Percentiles rank a stretch among this genome's conserved stretches.
Evolutionary conservation across 2,113 vertebrate species (phyloP).

Genomic region (Lathamus discolor): DNA sequence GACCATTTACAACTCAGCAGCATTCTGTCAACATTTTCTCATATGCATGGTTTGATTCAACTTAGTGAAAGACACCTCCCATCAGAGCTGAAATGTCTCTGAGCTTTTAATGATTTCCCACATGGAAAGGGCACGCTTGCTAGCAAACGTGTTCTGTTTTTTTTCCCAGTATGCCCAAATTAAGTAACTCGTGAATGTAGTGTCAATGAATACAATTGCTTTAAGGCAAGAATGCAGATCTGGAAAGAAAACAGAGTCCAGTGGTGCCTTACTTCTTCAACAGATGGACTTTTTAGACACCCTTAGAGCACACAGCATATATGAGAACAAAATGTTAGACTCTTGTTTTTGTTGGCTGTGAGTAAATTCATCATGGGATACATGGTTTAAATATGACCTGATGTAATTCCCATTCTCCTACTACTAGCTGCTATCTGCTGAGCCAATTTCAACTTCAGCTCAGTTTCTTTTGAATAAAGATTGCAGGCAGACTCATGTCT

Average conservation of each 20-base stretch:
- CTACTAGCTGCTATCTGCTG: conserved; percentile 39
- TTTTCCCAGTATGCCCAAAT: background rate
- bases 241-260: conserved; percentile 11
- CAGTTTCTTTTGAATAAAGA: conserved; percentile 26
- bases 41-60: conserved; percentile 28
- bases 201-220: background rate
- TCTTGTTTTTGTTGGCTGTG: conserved; percentile 54
- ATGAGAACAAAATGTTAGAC: conserved; percentile 38
- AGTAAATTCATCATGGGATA: conserved; percentile 49
- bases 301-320: background rate
- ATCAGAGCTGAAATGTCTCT: conserved; percentile 14
- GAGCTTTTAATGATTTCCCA: conserved; percentile 34
- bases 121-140: background rate
- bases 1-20: conserved; percentile 28
- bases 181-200: background rate
- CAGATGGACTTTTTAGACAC: background rate
- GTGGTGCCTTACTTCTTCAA: conserved; percentile 17
- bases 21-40: conserved; percentile 32
- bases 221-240: background rate
- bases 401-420: conserved; percentile 51
- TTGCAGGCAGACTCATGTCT: background rate
- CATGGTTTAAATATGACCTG: conserved; percentile 41
- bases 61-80: conserved; percentile 42
- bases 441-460: conserved; percentile 53
- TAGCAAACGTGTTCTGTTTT: background rate